Evolutionary conservation across 53 echinoderm and acorn worm species (phyloP).

Genomic region (Astropecten irregularis): DNA sequence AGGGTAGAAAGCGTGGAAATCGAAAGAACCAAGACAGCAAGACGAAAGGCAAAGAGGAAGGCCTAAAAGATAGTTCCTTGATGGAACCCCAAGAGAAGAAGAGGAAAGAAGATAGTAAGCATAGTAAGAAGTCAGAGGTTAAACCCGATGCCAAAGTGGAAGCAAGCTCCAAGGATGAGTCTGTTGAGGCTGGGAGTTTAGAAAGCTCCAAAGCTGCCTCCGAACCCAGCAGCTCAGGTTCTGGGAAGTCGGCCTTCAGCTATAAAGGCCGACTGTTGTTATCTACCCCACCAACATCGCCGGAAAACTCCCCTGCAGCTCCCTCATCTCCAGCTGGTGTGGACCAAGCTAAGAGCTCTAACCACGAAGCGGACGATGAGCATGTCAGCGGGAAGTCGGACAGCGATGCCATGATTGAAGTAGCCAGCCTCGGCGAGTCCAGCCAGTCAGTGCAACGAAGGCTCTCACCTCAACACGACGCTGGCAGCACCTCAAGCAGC

Average conservation of each 20-base stretch:
- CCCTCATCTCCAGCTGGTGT: slow-evolving; percentile 70
- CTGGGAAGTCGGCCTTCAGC: neutral
- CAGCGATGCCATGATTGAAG: slow-evolving; percentile 84
- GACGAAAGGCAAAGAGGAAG: slow-evolving; percentile 50
- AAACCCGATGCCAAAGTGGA: slow-evolving; percentile 41
- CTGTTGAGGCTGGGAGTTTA: slow-evolving; percentile 22
- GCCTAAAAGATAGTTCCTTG: slow-evolving; percentile 8
- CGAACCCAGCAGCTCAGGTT: slow-evolving; percentile 21
- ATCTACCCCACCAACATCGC: slow-evolving; percentile 90
- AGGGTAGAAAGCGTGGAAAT: slow-evolving; percentile 66
- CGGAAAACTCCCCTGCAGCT: slow-evolving; percentile 73
- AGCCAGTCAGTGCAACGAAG: slow-evolving; percentile 6
- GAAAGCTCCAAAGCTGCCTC: neutral
- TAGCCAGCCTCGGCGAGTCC: slow-evolving; percentile 69
- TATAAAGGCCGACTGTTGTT: slow-evolving; percentile 24
- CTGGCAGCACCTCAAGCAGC: slow-evolving; percentile 3
- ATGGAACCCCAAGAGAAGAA: slow-evolving; percentile 24
- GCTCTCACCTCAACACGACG: slow-evolving; percentile 12
- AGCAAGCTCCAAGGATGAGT: slow-evolving; percentile 22
- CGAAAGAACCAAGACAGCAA: slow-evolving; percentile 62
- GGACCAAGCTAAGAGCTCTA: slow-evolving; percentile 43
- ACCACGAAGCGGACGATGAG: slow-evolving; percentile 66
- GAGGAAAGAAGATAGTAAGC: slow-evolving; percentile 54
- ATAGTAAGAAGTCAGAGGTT: slow-evolving; percentile 18
- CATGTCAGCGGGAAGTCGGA: slow-evolving; percentile 61